Conservation (phyloP, 2,888 invertebrate genomes). For the Stenurella melanura region DNA sequence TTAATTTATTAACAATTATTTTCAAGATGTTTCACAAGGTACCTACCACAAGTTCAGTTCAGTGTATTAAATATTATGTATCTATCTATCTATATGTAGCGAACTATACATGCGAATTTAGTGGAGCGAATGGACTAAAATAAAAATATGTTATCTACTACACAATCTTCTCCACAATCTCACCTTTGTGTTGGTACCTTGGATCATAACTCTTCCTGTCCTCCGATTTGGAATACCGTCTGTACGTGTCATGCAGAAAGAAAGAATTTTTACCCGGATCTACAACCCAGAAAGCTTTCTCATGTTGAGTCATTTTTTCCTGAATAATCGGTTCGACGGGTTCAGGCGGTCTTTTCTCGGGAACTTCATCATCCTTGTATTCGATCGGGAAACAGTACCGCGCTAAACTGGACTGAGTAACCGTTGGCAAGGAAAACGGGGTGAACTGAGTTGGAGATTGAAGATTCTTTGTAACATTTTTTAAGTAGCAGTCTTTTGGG, state of each 20-base stretch:
- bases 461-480: constrained; percentile 61
- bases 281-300: constrained; percentile 76
- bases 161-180: constrained; percentile 29
- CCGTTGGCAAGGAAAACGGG: constrained; percentile 72
- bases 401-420: constrained; percentile 74
- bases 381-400: constrained; percentile 74
- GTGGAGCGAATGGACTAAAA: too few relatives aligned
- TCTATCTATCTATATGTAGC: too few relatives aligned
- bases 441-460: constrained; percentile 72
- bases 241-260: constrained; percentile 74
- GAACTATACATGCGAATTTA: too few relatives aligned
- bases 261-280: constrained; percentile 76
- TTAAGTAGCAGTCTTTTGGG: constrained; percentile 68
- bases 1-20: too few relatives aligned
- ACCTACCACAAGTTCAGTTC: too few relatives aligned
- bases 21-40: too few relatives aligned
- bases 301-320: constrained; percentile 73
- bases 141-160: too few relatives aligned
- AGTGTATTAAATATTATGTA: too few relatives aligned
- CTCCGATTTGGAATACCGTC: constrained; percentile 68
- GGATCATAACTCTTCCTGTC: constrained; percentile 62
- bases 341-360: constrained; percentile 64
- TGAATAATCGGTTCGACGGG: constrained; percentile 64
- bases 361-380: constrained; percentile 70
- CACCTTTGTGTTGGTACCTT: constrained; percentile 66